Evolutionary conservation across 35 echinoderm and acorn worm genomes (phyloP).

Genomic region (Chiridota heheva): DNA sequence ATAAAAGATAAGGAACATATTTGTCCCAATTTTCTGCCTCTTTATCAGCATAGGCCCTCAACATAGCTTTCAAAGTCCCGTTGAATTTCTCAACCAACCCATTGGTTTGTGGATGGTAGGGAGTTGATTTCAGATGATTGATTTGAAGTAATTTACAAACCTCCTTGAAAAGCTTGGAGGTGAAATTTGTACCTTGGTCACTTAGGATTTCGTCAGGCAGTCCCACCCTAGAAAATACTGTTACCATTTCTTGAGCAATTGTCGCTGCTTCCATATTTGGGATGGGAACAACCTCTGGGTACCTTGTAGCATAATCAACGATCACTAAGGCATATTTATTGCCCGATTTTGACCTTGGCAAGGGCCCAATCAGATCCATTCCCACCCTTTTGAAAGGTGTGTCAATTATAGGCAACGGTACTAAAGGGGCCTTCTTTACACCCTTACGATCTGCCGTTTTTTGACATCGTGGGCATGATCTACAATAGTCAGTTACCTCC

Average conservation of each 20-base stretch:
- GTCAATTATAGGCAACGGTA: slow-evolving; percentile 7
- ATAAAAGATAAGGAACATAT: slow-evolving; percentile 28
- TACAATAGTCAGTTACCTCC: background rate
- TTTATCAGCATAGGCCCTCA: background rate
- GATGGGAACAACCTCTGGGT: background rate
- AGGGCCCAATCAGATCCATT: background rate
- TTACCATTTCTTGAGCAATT: slow-evolving; percentile 18
- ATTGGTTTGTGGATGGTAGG: slow-evolving; percentile 22
- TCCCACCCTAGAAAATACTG: slow-evolving; percentile 6
- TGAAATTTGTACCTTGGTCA: slow-evolving; percentile 29
- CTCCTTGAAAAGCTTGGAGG: background rate
- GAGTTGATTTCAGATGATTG: slow-evolving; percentile 4
- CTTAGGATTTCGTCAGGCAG: slow-evolving; percentile 3
- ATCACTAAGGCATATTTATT: background rate
- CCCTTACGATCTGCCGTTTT: background rate
- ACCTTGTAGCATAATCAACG: slow-evolving; percentile 23
- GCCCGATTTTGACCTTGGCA: too few relatives aligned
- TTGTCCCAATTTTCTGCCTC: slow-evolving; percentile 27
- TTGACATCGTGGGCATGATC: slow-evolving; percentile 18
- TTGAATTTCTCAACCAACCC: slow-evolving; percentile 27
- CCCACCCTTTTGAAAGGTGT: slow-evolving; percentile 4
- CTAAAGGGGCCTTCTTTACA: background rate
- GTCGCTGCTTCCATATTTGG: background rate
- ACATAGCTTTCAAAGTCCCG: slow-evolving; percentile 28
- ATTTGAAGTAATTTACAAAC: background rate